Evolutionary conservation across 1,140 invertebrate genomes (phyloP).

Genomic region (Matsumurasca onukii): DNA sequence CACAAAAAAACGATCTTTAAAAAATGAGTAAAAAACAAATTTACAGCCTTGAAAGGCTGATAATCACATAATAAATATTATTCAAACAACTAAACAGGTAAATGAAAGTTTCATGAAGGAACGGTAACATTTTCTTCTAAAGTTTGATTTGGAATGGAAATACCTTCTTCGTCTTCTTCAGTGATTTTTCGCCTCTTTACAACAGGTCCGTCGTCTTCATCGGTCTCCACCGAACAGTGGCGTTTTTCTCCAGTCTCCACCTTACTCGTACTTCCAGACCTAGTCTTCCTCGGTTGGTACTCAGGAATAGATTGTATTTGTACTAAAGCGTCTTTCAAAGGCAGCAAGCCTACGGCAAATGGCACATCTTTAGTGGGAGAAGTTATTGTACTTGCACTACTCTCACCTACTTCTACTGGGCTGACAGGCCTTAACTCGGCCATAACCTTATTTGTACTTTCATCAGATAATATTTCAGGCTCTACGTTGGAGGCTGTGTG

Average conservation of each 20-base stretch:
- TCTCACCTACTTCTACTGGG: not conserved
- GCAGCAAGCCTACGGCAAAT: slow-evolving; percentile 52
- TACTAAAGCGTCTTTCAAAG: slow-evolving; percentile 51
- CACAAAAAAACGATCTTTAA: no score
- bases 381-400: not conserved
- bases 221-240: slow-evolving; percentile 20
- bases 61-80: no score
- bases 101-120: no score
- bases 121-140: no score
- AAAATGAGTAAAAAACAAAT: no score
- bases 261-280: slow-evolving; percentile 41
- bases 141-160: no score
- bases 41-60: no score
- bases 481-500: not conserved
- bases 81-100: no score
- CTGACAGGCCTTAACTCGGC: slow-evolving; percentile 1
- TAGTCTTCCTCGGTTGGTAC: slow-evolving; percentile 53
- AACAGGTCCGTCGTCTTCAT: slow-evolving; percentile 1
- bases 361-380: slow-evolving; percentile 51
- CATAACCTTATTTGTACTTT: not conserved
- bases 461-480: not conserved
- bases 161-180: no score
- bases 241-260: slow-evolving; percentile 24
- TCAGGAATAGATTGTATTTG: slow-evolving; percentile 53
- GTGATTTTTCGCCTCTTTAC: slow-evolving; percentile 30